phyloP scores from a whole-genome alignment of 2,113 vertebrate species.

The Cebidichthys violaceus region DNA sequence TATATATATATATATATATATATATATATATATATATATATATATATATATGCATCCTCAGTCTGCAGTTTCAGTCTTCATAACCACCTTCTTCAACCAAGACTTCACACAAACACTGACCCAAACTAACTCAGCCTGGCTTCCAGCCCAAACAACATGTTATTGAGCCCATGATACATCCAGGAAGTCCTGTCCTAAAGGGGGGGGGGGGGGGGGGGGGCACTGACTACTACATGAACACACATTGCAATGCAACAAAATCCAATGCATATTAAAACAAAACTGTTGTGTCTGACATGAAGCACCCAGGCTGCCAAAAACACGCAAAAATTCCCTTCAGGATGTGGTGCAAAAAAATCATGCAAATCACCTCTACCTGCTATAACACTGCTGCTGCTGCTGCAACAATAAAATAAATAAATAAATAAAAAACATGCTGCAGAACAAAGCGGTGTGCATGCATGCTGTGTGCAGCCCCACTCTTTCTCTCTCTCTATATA shows the following conservation, averaged over 20 bases:
- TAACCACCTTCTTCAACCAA: neutral
- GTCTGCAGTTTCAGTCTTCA: neutral
- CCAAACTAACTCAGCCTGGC: constrained; percentile 29
- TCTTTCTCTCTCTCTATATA: too few species aligned
- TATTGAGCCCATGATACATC: constrained; percentile 48
- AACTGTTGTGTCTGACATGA: neutral
- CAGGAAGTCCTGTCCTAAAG: constrained; percentile 57
- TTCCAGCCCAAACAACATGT: constrained; percentile 57
- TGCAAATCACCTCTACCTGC: constrained; percentile 7
- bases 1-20: too few species aligned
- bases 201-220: constrained; percentile 2
- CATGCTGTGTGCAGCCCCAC: too few species aligned
- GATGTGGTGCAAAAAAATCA: neutral
- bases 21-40: too few species aligned
- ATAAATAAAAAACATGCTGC: constrained; percentile 29
- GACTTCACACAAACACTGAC: constrained; percentile 24
- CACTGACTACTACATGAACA: constrained; percentile 25
- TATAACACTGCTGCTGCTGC: neutral
- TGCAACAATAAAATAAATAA: constrained; percentile 12
- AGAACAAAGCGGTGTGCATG: constrained; percentile 39
- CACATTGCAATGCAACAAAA: constrained; percentile 22
- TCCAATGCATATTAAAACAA: neutral
- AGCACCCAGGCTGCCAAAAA: neutral
- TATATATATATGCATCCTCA: neutral
- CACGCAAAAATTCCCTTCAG: neutral